Conservation (phyloP, 2,797 vertebrate genomes). For the Esox lucius region DNA sequence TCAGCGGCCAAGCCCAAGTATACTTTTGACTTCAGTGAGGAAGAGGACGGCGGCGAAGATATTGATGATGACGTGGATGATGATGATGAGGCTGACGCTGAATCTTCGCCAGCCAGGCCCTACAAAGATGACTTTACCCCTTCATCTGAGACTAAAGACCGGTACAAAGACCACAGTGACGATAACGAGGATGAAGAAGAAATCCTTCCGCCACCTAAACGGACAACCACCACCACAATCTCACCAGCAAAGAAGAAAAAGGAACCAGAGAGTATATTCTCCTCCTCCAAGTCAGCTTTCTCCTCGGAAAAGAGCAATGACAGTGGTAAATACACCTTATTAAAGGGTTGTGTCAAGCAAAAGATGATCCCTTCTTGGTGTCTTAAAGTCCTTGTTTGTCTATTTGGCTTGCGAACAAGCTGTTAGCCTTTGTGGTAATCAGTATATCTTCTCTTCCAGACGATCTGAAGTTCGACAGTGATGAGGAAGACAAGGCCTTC, state of each 20-base stretch:
- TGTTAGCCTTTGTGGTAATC: neutral
- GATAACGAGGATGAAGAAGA: slow-evolving; percentile 81
- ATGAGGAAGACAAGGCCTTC: slow-evolving; percentile 80
- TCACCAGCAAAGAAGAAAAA: slow-evolving; percentile 82
- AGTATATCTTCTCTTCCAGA: slow-evolving; percentile 68
- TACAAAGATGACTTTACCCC: slow-evolving; percentile 80
- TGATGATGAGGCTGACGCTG: slow-evolving; percentile 65
- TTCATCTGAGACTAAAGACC: slow-evolving; percentile 76
- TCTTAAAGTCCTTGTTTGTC: neutral
- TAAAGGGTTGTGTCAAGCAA: neutral
- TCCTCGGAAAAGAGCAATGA: slow-evolving; percentile 89
- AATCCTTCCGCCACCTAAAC: slow-evolving; percentile 78
- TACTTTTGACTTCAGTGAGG: slow-evolving; percentile 97
- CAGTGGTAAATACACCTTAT: slow-evolving; percentile 82
- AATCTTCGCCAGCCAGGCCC: slow-evolving; percentile 79
- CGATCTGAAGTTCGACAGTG: slow-evolving; percentile 86
- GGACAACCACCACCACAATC: slow-evolving; percentile 52
- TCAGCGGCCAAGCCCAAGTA: slow-evolving; percentile 95
- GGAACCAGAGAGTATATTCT: slow-evolving; percentile 76
- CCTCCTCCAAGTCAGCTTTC: slow-evolving; percentile 61
- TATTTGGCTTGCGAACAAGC: neutral
- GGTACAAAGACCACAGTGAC: slow-evolving; percentile 71
- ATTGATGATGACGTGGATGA: slow-evolving; percentile 80
- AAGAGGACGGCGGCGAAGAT: slow-evolving; percentile 75
- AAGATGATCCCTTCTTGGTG: neutral